Evolutionary conservation across 2,888 invertebrate species (phyloP).

Genomic region (Eudasyphora cyanicolor): DNA sequence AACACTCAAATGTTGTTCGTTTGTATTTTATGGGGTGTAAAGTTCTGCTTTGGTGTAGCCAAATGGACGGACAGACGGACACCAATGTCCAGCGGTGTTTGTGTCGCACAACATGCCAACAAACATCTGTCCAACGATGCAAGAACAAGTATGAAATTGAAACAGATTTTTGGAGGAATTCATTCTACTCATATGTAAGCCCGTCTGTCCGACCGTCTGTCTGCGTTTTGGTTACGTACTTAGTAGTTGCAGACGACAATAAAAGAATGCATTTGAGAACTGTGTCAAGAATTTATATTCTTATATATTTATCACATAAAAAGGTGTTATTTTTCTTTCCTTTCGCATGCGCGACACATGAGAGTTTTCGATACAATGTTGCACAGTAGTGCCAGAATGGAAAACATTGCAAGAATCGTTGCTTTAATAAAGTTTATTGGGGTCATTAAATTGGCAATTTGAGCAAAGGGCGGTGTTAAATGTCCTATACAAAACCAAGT

Average conservation of each 20-base stretch:
- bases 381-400: too few relatives aligned
- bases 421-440: too few relatives aligned
- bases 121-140: neutral
- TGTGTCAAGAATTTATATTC: conserved; percentile 27
- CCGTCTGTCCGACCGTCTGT: neutral
- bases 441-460: too few relatives aligned
- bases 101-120: neutral
- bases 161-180: neutral
- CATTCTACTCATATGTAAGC: neutral
- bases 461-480: too few relatives aligned
- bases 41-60: neutral
- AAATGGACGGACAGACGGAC: neutral
- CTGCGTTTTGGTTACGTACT: neutral
- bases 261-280: conserved; percentile 26
- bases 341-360: neutral
- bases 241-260: neutral
- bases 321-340: conserved; percentile 24
- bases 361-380: too few relatives aligned
- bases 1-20: neutral
- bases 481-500: too few relatives aligned
- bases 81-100: neutral
- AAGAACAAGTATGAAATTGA: neutral
- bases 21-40: conserved; percentile 11
- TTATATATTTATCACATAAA: conserved; percentile 18
- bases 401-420: too few relatives aligned